phyloP scores from a whole-genome alignment of 2,113 vertebrate genomes.

The Promerops cafer region DNA sequence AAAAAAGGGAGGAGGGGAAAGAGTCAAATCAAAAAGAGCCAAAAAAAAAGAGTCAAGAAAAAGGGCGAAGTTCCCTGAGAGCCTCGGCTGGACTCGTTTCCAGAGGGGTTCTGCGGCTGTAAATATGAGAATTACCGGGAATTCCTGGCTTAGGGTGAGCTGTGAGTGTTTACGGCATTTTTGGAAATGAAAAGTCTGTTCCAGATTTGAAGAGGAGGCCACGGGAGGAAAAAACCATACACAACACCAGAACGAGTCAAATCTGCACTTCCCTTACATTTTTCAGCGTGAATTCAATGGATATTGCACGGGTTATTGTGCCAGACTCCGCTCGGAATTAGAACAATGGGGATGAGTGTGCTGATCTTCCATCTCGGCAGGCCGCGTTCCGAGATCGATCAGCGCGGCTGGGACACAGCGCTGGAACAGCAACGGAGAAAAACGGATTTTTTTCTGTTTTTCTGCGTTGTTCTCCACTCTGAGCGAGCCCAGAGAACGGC shows the following conservation, averaged over 20 bases:
- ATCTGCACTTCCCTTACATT: neutral
- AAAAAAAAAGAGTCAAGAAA: no score
- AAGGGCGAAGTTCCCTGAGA: neutral
- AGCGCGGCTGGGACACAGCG: neutral
- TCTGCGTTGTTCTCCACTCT: neutral
- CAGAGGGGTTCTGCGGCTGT: neutral
- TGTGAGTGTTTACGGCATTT: rapidly evolving
- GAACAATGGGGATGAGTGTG: neutral
- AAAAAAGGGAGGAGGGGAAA: rapidly evolving
- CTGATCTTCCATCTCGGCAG: neutral
- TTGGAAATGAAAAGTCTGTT: neutral
- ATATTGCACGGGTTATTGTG: neutral
- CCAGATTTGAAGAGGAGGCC: neutral
- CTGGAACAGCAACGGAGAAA: neutral
- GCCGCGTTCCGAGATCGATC: neutral
- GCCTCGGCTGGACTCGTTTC: neutral
- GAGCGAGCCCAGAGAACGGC: neutral
- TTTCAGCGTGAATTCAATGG: neutral
- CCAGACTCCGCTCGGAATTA: neutral
- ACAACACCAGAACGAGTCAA: neutral
- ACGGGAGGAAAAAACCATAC: neutral
- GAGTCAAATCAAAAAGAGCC: neutral
- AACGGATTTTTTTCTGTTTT: neutral
- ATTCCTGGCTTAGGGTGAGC: neutral
- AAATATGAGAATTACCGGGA: rapidly evolving